These are phyloP conservation scores for Pterois miles DNA, from an alignment of 2,797 vertebrate genomes.

Conservation along the genomic window DNA sequence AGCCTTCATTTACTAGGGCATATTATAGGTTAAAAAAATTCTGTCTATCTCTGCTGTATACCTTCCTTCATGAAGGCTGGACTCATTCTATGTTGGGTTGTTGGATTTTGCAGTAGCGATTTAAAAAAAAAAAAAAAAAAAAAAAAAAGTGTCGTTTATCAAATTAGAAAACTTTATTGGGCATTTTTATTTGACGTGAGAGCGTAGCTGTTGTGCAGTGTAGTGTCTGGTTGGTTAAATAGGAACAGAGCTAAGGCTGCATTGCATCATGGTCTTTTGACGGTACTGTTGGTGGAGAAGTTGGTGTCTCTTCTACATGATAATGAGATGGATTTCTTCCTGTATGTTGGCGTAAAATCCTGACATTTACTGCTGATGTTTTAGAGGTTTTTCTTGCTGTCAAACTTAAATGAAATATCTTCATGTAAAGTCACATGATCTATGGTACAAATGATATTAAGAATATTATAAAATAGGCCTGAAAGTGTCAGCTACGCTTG, in stretches of 20 bases:
- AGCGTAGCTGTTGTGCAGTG: neutral
- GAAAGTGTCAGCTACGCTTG: neutral
- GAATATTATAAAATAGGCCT: neutral
- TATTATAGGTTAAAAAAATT: neutral
- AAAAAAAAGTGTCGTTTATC: neutral
- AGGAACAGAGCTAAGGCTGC: constrained; percentile 11
- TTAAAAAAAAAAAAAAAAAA: neutral
- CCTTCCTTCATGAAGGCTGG: neutral
- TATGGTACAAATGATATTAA: neutral
- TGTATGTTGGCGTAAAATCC: neutral
- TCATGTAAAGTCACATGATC: neutral
- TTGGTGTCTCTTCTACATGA: neutral
- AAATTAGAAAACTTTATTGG: neutral
- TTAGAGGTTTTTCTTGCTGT: neutral
- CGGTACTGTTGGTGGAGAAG: neutral
- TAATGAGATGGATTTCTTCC: neutral
- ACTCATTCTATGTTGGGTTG: neutral
- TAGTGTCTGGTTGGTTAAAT: constrained; percentile 36
- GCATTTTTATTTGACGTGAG: constrained; percentile 3
- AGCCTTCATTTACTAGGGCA: neutral
- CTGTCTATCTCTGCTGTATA: neutral
- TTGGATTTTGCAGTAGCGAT: neutral
- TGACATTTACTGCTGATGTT: neutral
- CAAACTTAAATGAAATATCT: neutral
- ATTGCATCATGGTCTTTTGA: neutral